phyloP scores from a whole-genome alignment of 2,888 invertebrate genomes.

The Podabrus alpinus region DNA sequence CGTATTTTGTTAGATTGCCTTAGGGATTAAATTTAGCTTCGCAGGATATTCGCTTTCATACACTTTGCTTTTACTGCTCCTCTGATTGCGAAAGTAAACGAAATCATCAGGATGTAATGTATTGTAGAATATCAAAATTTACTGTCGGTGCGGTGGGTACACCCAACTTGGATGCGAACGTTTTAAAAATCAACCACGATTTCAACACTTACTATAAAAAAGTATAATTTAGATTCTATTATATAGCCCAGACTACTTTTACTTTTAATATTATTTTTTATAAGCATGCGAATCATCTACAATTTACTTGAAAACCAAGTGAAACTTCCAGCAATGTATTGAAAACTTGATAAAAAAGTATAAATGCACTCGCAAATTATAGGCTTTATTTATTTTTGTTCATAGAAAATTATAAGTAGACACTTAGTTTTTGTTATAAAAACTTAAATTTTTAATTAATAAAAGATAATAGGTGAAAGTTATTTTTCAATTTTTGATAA shows the following conservation, averaged over 20 bases:
- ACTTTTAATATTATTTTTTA: not conserved
- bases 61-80: slow-evolving; percentile 26
- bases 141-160: slow-evolving; percentile 3
- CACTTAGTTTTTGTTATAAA: no score
- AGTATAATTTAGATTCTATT: not conserved
- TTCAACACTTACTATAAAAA: not conserved
- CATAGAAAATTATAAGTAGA: no score
- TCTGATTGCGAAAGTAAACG: slow-evolving; percentile 29
- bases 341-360: no score
- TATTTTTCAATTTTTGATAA: no score
- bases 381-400: no score
- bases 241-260: not conserved
- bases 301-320: not conserved
- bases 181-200: not conserved
- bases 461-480: no score
- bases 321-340: not conserved
- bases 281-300: no score
- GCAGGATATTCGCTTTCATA: slow-evolving; percentile 30
- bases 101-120: slow-evolving; percentile 27
- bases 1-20: slow-evolving; percentile 34
- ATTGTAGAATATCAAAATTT: slow-evolving; percentile 17
- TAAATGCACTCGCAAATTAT: no score
- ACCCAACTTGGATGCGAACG: not conserved
- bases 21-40: slow-evolving; percentile 30
- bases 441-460: no score